Evolutionary conservation across 2,888 invertebrate species (phyloP).

Genomic region (Helicoverpa assulta): DNA sequence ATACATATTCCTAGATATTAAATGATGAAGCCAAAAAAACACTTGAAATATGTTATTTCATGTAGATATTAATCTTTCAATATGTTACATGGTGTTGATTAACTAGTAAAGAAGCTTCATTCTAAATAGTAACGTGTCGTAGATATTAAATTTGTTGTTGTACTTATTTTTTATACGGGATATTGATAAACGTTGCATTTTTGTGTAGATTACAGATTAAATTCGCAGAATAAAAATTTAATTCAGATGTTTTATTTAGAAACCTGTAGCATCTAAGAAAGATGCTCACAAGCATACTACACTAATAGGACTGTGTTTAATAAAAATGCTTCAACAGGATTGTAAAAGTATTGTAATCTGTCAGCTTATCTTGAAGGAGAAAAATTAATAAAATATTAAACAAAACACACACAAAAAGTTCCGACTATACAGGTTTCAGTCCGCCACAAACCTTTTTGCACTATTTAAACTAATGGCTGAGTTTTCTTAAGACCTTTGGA

Average conservation of each 20-base stretch:
- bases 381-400: no score
- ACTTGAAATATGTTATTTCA: neutral
- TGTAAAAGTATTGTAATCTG: no score
- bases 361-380: no score
- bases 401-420: no score
- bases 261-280: no score
- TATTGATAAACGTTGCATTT: conserved; percentile 88
- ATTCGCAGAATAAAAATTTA: conserved; percentile 78
- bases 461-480: no score
- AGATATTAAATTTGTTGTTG: conserved; percentile 84
- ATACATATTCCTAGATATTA: neutral
- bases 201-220: conserved; percentile 85
- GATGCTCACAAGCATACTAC: no score
- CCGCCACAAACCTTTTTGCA: no score
- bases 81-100: conserved; percentile 48
- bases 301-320: no score
- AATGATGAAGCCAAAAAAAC: neutral
- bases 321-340: no score
- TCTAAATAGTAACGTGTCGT: conserved; percentile 75
- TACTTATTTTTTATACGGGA: conserved; percentile 87
- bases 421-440: no score
- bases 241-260: conserved; percentile 23
- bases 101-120: conserved; percentile 70
- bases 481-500: no score
- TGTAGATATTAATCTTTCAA: conserved; percentile 50